Base-by-base conservation (phyloP, 2,888 invertebrate species). In the Allacma fusca region DNA sequence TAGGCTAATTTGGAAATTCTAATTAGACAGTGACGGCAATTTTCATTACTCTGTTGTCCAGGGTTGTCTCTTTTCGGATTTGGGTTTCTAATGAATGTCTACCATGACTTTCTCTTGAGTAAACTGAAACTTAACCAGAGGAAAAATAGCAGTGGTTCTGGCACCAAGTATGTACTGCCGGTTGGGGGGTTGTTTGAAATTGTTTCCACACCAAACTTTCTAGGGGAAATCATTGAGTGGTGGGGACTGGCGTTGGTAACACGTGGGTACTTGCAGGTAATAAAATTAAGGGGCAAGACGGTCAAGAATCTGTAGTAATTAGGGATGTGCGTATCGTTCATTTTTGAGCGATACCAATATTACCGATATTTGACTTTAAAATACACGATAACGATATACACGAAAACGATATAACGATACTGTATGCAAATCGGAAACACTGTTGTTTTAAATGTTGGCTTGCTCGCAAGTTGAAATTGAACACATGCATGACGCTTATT, bases 101-200 rank as follows among this genome's bases (percentile, higher is more conserved):
- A 50, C 50, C 50, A 50, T n/a, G 50, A 50, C 16, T 50, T 12
- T 50, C 50, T 50, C 50, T n/a, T 50, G 50, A 50, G 50, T 16
- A 50, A 50, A 50, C 50, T 19, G 9, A 9, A 5, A 9, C 2
- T 50, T n/a, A 50, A 50, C 2, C 4, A 13, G 19, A 13, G 19
- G 19, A 50, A 50, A 50, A 50, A 5, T 50, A 16, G 16, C 2
- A 16, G 19, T 50, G 34, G 34, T 34, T 4, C 5, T 34, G 9
- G 34, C 9, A 7, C 34, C 34, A 34, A 34, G 34, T 50, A 50
- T n/a, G 9, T 12, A 50, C 4, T 50, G 4, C 50, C 50, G 7
- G 2, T 9, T 2, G 50, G 50, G 2, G 50, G 50, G n/a, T n/a
- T 50, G n/a, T 50, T 50, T 50, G n/a, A 13, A 16, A 9, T 9